Conservation (phyloP, 2,113 vertebrate species). For the Jacana jacana region DNA sequence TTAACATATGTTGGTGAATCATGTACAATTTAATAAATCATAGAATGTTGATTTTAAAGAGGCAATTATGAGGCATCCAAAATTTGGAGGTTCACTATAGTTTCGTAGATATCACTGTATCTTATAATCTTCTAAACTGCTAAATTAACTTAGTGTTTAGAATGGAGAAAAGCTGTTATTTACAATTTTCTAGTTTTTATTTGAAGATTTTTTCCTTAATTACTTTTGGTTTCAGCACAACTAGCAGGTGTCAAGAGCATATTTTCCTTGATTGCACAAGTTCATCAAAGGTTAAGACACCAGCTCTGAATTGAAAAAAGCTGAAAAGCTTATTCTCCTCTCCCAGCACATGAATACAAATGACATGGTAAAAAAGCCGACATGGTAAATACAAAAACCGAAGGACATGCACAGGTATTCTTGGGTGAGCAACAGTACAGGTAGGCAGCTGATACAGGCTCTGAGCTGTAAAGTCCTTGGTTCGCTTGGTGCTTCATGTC, state of each 20-base stretch:
- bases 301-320: background rate
- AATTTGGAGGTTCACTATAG: background rate
- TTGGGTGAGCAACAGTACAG: accelerated
- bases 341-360: background rate
- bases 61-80: background rate
- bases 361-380: background rate
- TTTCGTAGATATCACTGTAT: background rate
- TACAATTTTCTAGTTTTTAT: background rate
- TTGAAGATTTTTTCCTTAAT: background rate
- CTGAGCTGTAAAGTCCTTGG: background rate
- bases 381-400: background rate
- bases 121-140: background rate
- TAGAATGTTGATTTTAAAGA: background rate
- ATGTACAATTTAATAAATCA: background rate
- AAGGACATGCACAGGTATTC: background rate
- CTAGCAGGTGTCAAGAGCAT: background rate
- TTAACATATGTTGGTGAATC: background rate
- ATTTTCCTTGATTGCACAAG: background rate
- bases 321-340: background rate
- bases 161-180: background rate
- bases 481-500: background rate
- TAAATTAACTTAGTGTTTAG: background rate
- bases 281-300: background rate
- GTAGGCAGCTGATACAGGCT: background rate
- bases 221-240: background rate